Evolutionary conservation across 2,888 invertebrate species (phyloP), one percentile per base, ranked within the genome.

Genomic region (Eristalis tenax): DNA sequence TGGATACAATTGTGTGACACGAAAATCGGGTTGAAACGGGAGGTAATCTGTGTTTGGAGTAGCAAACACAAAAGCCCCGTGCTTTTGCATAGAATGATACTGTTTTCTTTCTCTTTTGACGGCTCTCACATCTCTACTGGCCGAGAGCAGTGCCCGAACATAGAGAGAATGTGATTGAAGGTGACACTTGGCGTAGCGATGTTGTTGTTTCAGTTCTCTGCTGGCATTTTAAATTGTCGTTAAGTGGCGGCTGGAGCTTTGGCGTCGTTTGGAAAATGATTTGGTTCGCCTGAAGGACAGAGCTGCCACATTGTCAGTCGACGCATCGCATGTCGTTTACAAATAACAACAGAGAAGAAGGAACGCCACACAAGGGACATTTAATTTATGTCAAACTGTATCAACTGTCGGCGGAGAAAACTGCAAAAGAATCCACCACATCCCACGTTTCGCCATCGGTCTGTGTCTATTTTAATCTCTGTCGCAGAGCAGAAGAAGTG

Each of bases 11-110:
- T 8, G 50, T 18, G 69, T 22, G 22, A 50, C 69, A 76, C 22
- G 59, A 70, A 76, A 70, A 65, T 61, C 65, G 61, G 38, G 43
- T 56, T 63, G 50, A 43, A 73, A 28, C 68, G n/a, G 43, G 35
- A 66, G 74, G 68, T 57, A 69, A 63, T 69, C 64, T 64, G 64
- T 38, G 28, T 22, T 13, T 13, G 38, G 38, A 13, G 13, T 13
- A 2, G 38, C 26, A 59, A 59, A 13, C 32, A 32, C 57, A 26
- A 26, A 13, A 57, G 4, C 18, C 10, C 35, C 43, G 18, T 68
- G 63, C 28, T 64, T 35, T 40, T 28, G 22, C 13, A 61, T 32
- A 61, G 61, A 57, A 68, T 61, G 38, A 13, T 40, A 8, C 35
- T n/a, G 13, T 66, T 35, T 22, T 5, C 11, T 69, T 68, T 59